Evolutionary conservation across 2,113 vertebrate genomes (phyloP).

Genomic region (Hippocampus zosterae): DNA sequence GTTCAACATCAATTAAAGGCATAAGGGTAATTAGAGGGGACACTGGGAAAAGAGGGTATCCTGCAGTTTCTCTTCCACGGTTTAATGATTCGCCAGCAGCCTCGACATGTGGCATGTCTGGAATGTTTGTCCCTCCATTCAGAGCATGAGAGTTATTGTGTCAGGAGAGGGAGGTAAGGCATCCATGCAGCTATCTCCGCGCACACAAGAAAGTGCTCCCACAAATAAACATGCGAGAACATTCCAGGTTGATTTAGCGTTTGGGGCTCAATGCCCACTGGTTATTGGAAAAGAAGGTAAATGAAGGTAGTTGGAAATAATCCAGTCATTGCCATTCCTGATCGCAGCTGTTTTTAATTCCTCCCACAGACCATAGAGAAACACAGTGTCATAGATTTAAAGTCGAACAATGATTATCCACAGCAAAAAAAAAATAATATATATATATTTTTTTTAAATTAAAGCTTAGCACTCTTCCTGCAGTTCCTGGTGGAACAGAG

Average conservation of each 20-base stretch:
- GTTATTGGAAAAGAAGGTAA: slow-evolving; percentile 41
- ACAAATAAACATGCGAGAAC: slow-evolving; percentile 16
- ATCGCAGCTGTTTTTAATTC: slow-evolving; percentile 68
- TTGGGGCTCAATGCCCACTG: slow-evolving; percentile 41
- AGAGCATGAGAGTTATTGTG: slow-evolving; percentile 73
- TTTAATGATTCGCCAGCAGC: slow-evolving; percentile 78
- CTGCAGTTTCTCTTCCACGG: slow-evolving; percentile 68
- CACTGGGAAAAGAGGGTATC: slow-evolving; percentile 64
- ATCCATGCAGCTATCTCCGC: slow-evolving; percentile 60
- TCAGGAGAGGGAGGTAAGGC: slow-evolving; percentile 60
- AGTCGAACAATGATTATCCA: slow-evolving; percentile 45
- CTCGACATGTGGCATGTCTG: slow-evolving; percentile 73
- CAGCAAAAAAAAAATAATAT: no score
- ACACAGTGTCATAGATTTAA: slow-evolving; percentile 50
- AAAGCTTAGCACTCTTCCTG: slow-evolving; percentile 78
- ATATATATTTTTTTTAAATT: slow-evolving; percentile 78
- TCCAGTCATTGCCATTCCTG: slow-evolving; percentile 38
- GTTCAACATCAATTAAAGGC: slow-evolving; percentile 75
- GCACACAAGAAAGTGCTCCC: slow-evolving; percentile 15
- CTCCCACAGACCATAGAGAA: slow-evolving; percentile 56
- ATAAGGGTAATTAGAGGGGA: slow-evolving; percentile 73
- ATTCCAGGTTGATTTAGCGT: slow-evolving; percentile 41
- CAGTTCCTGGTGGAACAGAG: slow-evolving; percentile 65
- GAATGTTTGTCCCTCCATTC: slow-evolving; percentile 75
- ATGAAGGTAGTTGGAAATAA: slow-evolving; percentile 52